These are phyloP conservation scores for Ramphastos sulfuratus DNA, from an alignment of 2,113 vertebrate species.

Conservation along the genomic window DNA sequence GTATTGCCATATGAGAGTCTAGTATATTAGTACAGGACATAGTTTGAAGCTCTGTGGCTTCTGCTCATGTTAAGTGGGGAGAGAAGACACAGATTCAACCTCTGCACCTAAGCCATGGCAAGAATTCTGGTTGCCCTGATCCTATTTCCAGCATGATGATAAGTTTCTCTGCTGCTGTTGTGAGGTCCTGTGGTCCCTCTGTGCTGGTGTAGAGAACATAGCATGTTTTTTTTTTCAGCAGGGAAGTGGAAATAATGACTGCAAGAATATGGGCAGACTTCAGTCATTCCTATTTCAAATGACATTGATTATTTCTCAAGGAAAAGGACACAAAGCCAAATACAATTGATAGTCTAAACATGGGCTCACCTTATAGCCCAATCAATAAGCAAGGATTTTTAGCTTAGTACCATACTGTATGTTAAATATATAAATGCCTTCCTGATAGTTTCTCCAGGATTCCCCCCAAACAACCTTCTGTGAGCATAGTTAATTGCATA, in stretches of 20 bases:
- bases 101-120: background rate
- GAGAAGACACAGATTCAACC: background rate
- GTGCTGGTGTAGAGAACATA: background rate
- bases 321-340: background rate
- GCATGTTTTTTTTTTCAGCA: background rate
- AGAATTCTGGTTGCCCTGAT: background rate
- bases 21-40: accelerated
- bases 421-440: background rate
- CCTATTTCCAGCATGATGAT: background rate
- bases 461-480: background rate
- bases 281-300: background rate
- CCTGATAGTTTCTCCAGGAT: background rate
- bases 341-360: background rate
- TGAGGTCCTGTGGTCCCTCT: background rate
- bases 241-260: background rate
- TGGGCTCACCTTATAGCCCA: background rate
- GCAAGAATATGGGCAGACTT: background rate
- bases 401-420: background rate
- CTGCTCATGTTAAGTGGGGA: accelerated
- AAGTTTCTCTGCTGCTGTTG: background rate
- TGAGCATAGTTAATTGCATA: background rate
- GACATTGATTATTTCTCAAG: background rate
- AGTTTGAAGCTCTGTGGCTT: background rate
- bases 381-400: background rate
- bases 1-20: background rate